Evolutionary conservation across 2,113 vertebrate species (phyloP).

Genomic region (Syngnathus typhle): DNA sequence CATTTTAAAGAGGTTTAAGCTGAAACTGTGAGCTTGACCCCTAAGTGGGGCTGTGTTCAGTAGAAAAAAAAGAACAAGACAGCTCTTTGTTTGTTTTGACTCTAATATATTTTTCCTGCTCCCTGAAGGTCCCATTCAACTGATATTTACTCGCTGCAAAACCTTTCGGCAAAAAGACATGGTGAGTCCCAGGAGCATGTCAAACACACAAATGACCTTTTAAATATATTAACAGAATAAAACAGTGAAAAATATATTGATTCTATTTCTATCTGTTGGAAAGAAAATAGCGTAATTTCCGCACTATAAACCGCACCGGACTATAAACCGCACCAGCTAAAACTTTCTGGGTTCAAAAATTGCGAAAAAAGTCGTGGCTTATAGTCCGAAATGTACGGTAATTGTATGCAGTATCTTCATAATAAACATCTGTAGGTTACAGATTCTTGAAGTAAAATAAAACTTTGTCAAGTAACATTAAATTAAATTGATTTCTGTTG

Average conservation of each 20-base stretch:
- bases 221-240: neutral
- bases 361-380: too few species aligned
- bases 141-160: neutral
- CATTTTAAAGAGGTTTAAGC: neutral
- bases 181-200: neutral
- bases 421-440: too few species aligned
- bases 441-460: neutral
- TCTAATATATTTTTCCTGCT: neutral
- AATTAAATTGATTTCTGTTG: neutral
- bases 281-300: too few species aligned
- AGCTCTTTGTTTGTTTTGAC: neutral
- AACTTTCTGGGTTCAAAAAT: too few species aligned
- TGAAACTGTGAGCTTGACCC: constrained; percentile 4
- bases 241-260: neutral
- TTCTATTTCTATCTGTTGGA: too few species aligned
- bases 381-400: too few species aligned
- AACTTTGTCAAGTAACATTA: neutral
- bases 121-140: neutral
- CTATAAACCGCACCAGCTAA: too few species aligned
- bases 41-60: neutral
- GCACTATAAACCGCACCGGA: too few species aligned
- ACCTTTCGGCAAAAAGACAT: neutral
- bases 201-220: neutral
- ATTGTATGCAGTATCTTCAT: too few species aligned
- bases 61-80: neutral